Percentiles rank a stretch among this genome's conserved stretches.
These are phyloP conservation scores for Acridotheres tristis DNA, from an alignment of 2,797 vertebrate genomes.

Conservation along the genomic window DNA sequence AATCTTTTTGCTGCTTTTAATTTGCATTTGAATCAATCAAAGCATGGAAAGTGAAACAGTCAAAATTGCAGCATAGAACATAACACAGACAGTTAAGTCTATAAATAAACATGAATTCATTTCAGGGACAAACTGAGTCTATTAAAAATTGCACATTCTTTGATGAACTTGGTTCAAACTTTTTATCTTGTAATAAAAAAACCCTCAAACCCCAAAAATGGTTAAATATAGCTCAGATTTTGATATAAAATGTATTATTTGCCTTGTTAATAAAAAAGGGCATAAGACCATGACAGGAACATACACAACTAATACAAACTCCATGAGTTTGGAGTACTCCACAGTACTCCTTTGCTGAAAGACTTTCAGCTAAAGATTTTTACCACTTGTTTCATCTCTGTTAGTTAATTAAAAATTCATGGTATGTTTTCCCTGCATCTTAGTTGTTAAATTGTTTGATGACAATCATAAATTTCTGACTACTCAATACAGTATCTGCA, in stretches of 20 bases:
- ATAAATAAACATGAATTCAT: background rate
- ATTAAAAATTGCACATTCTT: background rate
- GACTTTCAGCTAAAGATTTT: background rate
- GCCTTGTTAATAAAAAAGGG: background rate
- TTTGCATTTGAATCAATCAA: background rate
- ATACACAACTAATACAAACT: background rate
- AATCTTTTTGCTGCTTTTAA: background rate
- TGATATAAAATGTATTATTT: background rate
- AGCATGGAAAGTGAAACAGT: background rate
- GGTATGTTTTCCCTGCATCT: background rate
- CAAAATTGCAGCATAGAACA: background rate
- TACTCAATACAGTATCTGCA: background rate
- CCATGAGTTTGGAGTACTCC: background rate
- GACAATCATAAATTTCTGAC: slow-evolving; percentile 1
- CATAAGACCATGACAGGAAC: background rate
- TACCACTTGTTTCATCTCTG: background rate
- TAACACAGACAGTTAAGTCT: background rate
- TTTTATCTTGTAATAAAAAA: background rate
- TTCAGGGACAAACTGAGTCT: background rate
- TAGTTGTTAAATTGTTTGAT: slow-evolving; percentile 41
- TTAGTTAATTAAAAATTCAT: slow-evolving; percentile 24
- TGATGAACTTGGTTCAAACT: background rate
- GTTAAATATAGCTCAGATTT: background rate
- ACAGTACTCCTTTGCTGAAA: background rate
- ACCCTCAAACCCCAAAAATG: no score